Evolutionary conservation across 2,113 vertebrate species (phyloP).

Genomic region (Pleuronectes platessa): DNA sequence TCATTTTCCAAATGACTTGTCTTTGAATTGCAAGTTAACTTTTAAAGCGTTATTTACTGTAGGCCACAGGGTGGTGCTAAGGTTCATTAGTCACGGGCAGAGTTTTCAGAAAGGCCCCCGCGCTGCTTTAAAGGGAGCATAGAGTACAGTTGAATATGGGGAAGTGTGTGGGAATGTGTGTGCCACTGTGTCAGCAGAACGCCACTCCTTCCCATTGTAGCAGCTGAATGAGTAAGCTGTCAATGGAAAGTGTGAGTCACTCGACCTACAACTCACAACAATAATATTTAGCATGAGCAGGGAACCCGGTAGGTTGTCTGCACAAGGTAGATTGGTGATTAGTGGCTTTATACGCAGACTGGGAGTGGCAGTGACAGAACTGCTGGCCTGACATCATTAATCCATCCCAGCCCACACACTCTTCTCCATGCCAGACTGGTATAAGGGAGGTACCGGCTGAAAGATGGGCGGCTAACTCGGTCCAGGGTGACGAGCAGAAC

Average conservation of each 20-base stretch:
- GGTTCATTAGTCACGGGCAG: neutral
- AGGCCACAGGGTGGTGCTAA: neutral
- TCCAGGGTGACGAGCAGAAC: constrained; percentile 53
- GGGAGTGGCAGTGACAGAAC: constrained; percentile 69
- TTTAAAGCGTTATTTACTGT: too few relatives aligned
- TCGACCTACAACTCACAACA: constrained; percentile 67
- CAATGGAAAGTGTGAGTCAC: constrained; percentile 76
- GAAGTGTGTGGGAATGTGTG: constrained; percentile 51
- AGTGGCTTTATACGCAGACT: constrained; percentile 68
- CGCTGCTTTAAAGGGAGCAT: neutral
- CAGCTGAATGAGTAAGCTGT: constrained; percentile 67
- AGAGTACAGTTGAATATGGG: constrained; percentile 16
- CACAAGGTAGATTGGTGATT: constrained; percentile 63
- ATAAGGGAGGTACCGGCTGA: constrained; percentile 54
- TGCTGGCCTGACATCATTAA: constrained; percentile 69
- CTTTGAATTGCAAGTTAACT: too few relatives aligned
- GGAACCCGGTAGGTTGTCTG: constrained; percentile 34
- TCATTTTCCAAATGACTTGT: too few relatives aligned
- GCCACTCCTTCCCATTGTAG: constrained; percentile 71
- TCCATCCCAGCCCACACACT: constrained; percentile 61
- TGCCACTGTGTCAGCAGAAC: constrained; percentile 46
- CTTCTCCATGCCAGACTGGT: constrained; percentile 46
- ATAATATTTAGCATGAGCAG: constrained; percentile 68
- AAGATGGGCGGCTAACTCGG: constrained; percentile 49
- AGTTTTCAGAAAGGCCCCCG: neutral